Evolutionary conservation across 1,140 invertebrate species (phyloP), one percentile per base, ranked within the genome.

Genomic region (Anastrepha ludens): DNA sequence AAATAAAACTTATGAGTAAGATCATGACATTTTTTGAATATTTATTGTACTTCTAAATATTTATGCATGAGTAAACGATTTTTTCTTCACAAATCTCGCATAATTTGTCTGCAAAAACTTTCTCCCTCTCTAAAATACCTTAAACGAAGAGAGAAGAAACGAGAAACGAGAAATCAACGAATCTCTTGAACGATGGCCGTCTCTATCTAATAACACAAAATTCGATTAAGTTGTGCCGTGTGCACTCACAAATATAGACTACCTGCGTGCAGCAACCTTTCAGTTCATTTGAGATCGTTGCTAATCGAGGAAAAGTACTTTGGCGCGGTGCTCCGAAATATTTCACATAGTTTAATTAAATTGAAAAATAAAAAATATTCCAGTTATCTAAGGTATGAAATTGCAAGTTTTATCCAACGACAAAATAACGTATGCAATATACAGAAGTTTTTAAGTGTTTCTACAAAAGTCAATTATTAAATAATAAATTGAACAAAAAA

Each of bases 161-260:
- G 74, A 81, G 74, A 81, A 81, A 29, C 29, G 29, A 29, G 7
- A 81, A 81, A 55, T 20, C 17, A 62, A 47, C 62, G 58, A 86
- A n/a, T 86, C 58, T 86, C 58, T 39, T 62, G 17, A 86, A 86
- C 59, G 39, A 11, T 88, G 47, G 41, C 86, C 50, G 78, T 88
- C 88, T 85, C 86, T 87, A 78, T 88, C 86, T 85, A 85, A 88
- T 88, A 64, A 67, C 55, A 60, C 59, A 67, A 41, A 59, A 62
- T 85, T 87, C 81, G 85, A n/a, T 65, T 88, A 86, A 62, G 91
- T 92, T 93, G 92, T 93, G 92, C 92, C 92, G 92, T 93, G 92
- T 93, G 92, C 92, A 93, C 90, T 92, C 91, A 91, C 90, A 92
- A 93, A 93, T 93, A 93, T 93, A 93, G 92, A 93, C 92, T 93